phyloP scores from a whole-genome alignment of 2,113 vertebrate genomes.

The Mesocricetus auratus region DNA sequence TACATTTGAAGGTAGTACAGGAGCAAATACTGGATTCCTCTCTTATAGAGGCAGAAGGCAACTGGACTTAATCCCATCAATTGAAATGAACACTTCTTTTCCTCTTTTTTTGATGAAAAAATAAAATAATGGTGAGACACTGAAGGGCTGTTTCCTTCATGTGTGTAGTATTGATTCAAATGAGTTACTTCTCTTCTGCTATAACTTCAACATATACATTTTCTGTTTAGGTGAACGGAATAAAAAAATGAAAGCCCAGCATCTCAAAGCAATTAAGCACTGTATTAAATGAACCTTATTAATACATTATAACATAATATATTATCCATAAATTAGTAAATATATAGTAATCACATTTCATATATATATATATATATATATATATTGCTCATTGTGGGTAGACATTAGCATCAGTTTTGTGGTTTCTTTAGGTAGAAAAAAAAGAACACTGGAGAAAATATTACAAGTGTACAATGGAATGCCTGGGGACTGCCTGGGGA shows the following conservation, averaged over 20 bases:
- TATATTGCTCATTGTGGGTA: not conserved
- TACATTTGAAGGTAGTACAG: not conserved
- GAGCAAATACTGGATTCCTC: not conserved
- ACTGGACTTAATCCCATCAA: not conserved
- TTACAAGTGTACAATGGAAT: not conserved
- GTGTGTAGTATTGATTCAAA: not conserved
- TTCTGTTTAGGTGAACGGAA: constrained; percentile 12
- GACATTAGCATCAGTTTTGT: constrained; percentile 21
- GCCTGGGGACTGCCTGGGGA: too few relatives aligned
- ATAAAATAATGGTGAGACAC: not conserved
- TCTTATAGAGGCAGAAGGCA: not conserved
- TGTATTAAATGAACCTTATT: not conserved
- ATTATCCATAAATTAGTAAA: not conserved
- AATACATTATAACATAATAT: not conserved
- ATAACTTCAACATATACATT: not conserved
- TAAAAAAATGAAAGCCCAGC: not conserved
- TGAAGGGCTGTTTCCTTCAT: not conserved
- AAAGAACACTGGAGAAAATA: constrained; percentile 12
- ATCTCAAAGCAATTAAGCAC: constrained; percentile 3
- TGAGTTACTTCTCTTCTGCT: not conserved
- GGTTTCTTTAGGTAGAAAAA: constrained; percentile 53
- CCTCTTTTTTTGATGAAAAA: not conserved
- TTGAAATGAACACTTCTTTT: constrained; percentile 11
- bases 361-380: not conserved
- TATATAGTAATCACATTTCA: not conserved